Base-by-base conservation (phyloP, 2,797 vertebrate species). In the Parauchenoglanis ngamensis region DNA sequence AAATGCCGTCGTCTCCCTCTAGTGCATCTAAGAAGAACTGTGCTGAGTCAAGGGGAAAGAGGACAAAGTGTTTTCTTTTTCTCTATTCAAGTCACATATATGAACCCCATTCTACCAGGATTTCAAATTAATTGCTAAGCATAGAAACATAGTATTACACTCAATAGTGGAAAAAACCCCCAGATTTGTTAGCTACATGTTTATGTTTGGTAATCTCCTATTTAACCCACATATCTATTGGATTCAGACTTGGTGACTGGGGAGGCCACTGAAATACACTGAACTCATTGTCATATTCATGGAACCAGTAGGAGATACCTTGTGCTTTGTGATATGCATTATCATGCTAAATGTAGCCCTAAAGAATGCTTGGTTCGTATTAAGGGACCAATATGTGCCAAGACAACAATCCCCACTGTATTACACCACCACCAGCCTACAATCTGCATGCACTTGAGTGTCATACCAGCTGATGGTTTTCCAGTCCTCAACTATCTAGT, bases 1-100 rank as follows among this genome's bases (percentile, higher is more conserved):
- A 65, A 85, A 77, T 72, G 80, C 23, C n/a, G 17, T 73, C 87
- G 84, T 86, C 87, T 87, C 90, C 88, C 85, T 89, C 90, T 91
- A 88, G 88, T 86, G 90, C 28, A 65, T 73, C 19, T 70, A 8
- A 70, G 19, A 40, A 52, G 17, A 82, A 65, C 17, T 63, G 57
- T 44, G 79, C 12, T 63, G 56, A 46, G 40, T 81, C 12, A 44
- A n/a, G 21, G 21, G 35, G 23, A 63, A 63, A 17, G 1, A 3
- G 21, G 19, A 35, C 19, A 12, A 56, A 4, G 17, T 57, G 28
- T 35, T 21, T 57, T 35, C 52, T 35, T 23, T 59, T 56, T 13
- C 28, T 79, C 8, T 40, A 10, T 35, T 35, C n/a, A 59, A 25
- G 31, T 23, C 4, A 13, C 19, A 80, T 61, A 11, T n/a, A 61